phyloP scores from a whole-genome alignment of 1,140 invertebrate species.

The Drosophila nigromelanica region DNA sequence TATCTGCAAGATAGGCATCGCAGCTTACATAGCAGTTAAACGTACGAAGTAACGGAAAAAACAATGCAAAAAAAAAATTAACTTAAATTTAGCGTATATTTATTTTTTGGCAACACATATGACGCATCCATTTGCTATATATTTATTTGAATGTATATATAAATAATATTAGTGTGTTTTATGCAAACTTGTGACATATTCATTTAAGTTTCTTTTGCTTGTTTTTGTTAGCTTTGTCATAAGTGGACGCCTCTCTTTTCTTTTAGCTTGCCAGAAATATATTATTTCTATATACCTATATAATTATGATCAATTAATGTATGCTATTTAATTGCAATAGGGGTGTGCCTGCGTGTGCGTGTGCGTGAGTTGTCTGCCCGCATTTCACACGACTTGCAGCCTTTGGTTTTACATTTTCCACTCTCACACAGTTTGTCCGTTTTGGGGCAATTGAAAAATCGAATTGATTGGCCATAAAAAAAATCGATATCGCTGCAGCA shows the following conservation, averaged over 20 bases:
- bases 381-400: constrained; percentile 59
- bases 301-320: constrained; percentile 24
- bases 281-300: background rate
- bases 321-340: constrained; percentile 35
- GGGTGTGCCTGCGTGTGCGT: background rate
- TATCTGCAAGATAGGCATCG: constrained; percentile 22
- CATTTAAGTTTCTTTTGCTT: background rate
- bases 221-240: background rate
- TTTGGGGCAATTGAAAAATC: constrained; percentile 71
- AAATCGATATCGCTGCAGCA: constrained; percentile 62
- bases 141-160: background rate
- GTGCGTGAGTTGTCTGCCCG: constrained; percentile 36
- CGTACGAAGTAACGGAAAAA: constrained; percentile 10
- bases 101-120: background rate
- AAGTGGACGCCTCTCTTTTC: background rate
- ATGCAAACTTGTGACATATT: background rate
- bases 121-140: constrained; percentile 2
- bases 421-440: constrained; percentile 1
- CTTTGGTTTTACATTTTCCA: constrained; percentile 20
- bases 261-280: background rate
- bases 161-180: background rate
- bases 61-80: constrained; percentile 4
- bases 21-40: constrained; percentile 21
- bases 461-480: constrained; percentile 72
- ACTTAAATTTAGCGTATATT: constrained; percentile 1